Evolutionary conservation across 2,113 vertebrate species (phyloP), one percentile per base, ranked within the genome.

Genomic region (Marmota monax): DNA sequence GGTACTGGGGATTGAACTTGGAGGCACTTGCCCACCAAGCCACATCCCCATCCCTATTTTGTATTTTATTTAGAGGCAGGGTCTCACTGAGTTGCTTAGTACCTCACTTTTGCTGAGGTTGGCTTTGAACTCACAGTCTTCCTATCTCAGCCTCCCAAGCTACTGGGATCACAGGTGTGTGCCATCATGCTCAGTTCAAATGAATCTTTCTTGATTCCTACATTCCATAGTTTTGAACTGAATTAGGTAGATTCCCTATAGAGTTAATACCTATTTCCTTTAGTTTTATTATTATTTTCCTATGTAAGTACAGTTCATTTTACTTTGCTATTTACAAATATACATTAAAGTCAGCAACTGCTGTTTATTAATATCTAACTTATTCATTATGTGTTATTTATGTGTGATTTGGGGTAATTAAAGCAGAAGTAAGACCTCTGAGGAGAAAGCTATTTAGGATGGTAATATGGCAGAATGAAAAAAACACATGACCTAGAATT

Each of bases 241-340:
- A 88, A 88, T 42, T 42, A 91, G 23, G 42, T 12, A 65, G 25
- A 77, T 10, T 94, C 42, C 83, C 82, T 58, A 84, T 56, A 89
- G 83, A 42, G 3, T 12, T 20, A 90, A 77, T 65, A 53, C 9
- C 42, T 48, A 85, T 27, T 85, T 90, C 63, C 39, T 88, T 51
- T 45, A 53, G 32, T 78, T 45, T 82, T 87, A n/a, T 80, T 82
- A 79, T 37, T 84, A 29, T 92, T 95, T 92, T 73, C 34, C 77
- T 45, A 77, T 32, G 13, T 67, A 93, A 84, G 48, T 72, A 58
- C 10, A 87, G 61, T 42, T 69, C 90, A 48, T 34, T 84, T 10
- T 84, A 6, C 61, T 70, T 79, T 84, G 12, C 45, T 51, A 25
- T 25, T 90, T 72, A 82, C 2, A 69, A 74, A 72, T 61, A 48